These are phyloP conservation scores for Paramuricea clavata DNA, from an alignment of 92 coral and sea anemone genomes.

Conservation along the genomic window DNA sequence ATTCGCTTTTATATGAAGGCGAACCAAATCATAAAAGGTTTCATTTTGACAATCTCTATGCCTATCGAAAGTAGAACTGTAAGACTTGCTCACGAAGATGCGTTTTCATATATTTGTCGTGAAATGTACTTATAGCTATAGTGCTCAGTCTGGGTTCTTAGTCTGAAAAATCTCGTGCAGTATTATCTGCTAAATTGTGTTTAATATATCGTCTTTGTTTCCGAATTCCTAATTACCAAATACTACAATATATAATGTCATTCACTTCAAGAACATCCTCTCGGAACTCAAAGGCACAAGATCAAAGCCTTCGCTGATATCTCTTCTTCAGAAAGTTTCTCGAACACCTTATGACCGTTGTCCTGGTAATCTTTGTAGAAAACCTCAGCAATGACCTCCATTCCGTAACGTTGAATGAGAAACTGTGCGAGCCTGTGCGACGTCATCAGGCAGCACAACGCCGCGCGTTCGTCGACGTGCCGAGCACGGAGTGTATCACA, in stretches of 20 bases:
- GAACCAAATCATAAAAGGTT: too few species aligned
- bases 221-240: too few species aligned
- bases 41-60: too few species aligned
- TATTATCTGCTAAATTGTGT: too few species aligned
- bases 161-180: too few species aligned
- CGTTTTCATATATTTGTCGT: too few species aligned
- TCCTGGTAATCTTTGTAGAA: constrained; percentile 37
- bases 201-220: too few species aligned
- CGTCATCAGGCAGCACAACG: neutral
- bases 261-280: neutral
- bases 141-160: too few species aligned
- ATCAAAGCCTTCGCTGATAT: constrained; percentile 30
- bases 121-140: too few species aligned
- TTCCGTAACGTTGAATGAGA: neutral
- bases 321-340: constrained; percentile 6
- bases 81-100: too few species aligned
- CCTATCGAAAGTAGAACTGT: too few species aligned
- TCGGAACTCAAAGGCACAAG: neutral
- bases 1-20: too few species aligned
- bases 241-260: neutral
- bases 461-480: neutral
- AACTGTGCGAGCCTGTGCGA: constrained; percentile 9
- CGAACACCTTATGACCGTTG: neutral
- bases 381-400: constrained; percentile 17
- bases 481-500: neutral